A percentile compares a stretch with the other conserved stretches of the same genome.
These are phyloP conservation scores for Enteromius anoplus DNA, from an alignment of 2,797 vertebrate genomes.

Conservation along the genomic window DNA sequence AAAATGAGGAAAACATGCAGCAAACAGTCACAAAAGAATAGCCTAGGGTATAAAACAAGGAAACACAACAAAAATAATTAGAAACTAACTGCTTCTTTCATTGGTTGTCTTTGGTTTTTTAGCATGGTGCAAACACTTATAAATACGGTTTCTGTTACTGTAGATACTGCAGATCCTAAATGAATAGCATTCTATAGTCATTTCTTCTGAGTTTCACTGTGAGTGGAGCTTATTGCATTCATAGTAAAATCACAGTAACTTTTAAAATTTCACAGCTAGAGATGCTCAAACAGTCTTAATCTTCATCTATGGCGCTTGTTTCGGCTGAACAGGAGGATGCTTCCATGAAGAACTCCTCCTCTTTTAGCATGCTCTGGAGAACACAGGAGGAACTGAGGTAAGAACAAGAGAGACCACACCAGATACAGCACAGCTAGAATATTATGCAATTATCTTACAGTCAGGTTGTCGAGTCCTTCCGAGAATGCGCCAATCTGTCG, in stretches of 20 bases:
- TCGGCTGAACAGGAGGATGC: constrained; percentile 74
- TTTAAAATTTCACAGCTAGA: constrained; percentile 11
- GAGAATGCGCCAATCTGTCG: constrained; percentile 91
- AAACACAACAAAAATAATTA: not conserved
- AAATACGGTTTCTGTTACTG: constrained; percentile 23
- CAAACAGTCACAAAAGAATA: not conserved
- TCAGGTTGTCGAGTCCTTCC: constrained; percentile 94
- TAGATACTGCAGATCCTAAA: constrained; percentile 13
- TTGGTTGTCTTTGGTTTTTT: constrained; percentile 40
- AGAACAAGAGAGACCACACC: not conserved
- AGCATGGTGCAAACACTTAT: constrained; percentile 20
- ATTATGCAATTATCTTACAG: constrained; percentile 76
- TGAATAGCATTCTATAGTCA: constrained; percentile 41
- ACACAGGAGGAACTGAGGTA: constrained; percentile 10
- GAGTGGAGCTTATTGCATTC: not conserved
- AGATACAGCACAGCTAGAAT: not conserved
- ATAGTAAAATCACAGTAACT: constrained; percentile 17
- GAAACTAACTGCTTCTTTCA: not conserved
- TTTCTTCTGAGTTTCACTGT: not conserved
- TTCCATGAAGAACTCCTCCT: constrained; percentile 87
- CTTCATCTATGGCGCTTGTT: constrained; percentile 75
- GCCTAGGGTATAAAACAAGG: not conserved
- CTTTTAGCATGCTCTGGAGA: constrained; percentile 92
- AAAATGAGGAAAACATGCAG: constrained; percentile 38
- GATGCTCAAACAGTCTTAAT: constrained; percentile 76